Base-by-base conservation (phyloP, 2,113 vertebrate genomes). In the Corythoichthys intestinalis region DNA sequence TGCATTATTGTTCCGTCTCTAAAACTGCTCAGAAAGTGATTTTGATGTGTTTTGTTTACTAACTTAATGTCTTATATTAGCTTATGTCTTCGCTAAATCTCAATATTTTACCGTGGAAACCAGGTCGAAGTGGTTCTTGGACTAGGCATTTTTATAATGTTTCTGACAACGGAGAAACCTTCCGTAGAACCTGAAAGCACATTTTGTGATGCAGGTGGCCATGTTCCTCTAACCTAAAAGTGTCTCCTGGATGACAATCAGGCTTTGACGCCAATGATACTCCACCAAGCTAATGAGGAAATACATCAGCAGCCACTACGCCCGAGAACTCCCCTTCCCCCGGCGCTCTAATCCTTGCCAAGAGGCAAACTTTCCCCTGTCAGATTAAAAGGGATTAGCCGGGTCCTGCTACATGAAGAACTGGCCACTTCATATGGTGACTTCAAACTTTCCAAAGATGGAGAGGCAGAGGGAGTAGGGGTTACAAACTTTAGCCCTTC, bases 321-420 rank as follows among this genome's bases (percentile, higher is more conserved):
- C 10, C 17, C 60, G 2, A 9, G 1, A 9, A 62, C 39, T 20
- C 60, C 17, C 63, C 7, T 7, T 46, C 63, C 75, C 72, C 54
- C 34, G 66, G 75, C 66, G 72, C 75, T 83, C 71, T 85, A 83
- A 88, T 83, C 83, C 82, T 79, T 74, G 75, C 82, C 61, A 65
- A 83, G 80, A 75, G 52, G 76, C 84, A 82, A 90, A 89, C 80
- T 85, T 89, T 82, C 85, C 85, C 83, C 85, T 88, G 86, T 90
- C 86, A 89, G 87, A 90, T 90, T 88, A 90, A 83, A 80, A 73
- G 65, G 89, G 86, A 89, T 89, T 90, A 90, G 79, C 80, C 49
- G 70, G 56, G 82, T 76, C 81, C 77, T 83, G 87, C 85, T 17
- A 75, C 78, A 86, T 81, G 84, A 87, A 84, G 84, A 85, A 87